Conservation (phyloP, 1,140 invertebrate species). For the Temnothorax curvispinosus region DNA sequence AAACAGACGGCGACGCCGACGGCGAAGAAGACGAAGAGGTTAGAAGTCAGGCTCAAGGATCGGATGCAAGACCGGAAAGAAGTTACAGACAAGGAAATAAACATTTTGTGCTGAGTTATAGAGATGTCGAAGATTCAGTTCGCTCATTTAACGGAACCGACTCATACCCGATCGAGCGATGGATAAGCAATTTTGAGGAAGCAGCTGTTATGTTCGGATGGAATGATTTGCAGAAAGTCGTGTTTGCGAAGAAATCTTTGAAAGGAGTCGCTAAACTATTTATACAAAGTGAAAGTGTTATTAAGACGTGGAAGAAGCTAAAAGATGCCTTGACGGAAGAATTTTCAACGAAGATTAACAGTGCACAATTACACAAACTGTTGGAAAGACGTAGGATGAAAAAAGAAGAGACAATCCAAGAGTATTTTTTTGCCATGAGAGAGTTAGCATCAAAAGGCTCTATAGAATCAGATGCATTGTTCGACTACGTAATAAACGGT, state of each 20-base stretch:
- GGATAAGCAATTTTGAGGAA: conserved; percentile 6
- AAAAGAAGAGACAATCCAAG: conserved; percentile 67
- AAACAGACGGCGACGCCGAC: too few species aligned
- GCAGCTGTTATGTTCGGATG: conserved; percentile 29
- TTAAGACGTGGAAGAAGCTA: conserved; percentile 64
- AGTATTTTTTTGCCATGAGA: conserved; percentile 73
- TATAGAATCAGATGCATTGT: neutral
- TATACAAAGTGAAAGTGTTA: conserved; percentile 64
- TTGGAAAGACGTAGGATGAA: conserved; percentile 64
- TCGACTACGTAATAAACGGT: neutral
- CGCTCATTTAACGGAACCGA: neutral
- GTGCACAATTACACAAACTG: conserved; percentile 67
- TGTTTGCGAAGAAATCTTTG: conserved; percentile 74
- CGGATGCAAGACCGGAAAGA: neutral
- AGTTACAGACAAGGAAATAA: neutral
- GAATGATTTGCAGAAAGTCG: conserved; percentile 66
- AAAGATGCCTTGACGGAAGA: conserved; percentile 59
- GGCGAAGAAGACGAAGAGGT: neutral
- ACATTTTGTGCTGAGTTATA: neutral
- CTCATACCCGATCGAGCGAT: neutral
- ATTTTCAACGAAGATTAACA: conserved; percentile 65
- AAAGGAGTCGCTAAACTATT: conserved; percentile 70
- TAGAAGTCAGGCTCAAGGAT: neutral
- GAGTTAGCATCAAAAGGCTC: conserved; percentile 63
- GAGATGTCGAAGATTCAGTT: conserved; percentile 4